phyloP scores from a whole-genome alignment of 2,888 invertebrate species.

The Zeuzera pyrina region DNA sequence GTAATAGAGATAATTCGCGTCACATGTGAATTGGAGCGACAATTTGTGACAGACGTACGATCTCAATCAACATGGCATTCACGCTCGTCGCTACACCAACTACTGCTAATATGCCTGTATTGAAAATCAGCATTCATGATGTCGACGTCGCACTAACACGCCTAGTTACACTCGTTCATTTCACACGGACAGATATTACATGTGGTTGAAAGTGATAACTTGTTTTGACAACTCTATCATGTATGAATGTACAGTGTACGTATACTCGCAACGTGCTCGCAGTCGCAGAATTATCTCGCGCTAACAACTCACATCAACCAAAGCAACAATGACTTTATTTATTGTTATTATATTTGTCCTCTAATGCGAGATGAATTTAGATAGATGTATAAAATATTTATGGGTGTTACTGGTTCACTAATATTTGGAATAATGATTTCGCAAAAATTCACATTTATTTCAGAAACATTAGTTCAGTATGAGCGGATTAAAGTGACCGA shows the following conservation, averaged over 20 bases:
- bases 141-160: slow-evolving; percentile 27
- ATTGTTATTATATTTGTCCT: no score
- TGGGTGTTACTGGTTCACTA: no score
- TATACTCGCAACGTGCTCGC: slow-evolving; percentile 3
- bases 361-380: not conserved
- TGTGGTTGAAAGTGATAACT: slow-evolving; percentile 29
- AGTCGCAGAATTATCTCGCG: no score
- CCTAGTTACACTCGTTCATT: slow-evolving; percentile 44
- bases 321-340: no score
- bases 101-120: slow-evolving; percentile 53
- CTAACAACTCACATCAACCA: no score
- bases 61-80: slow-evolving; percentile 62
- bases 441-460: slow-evolving; percentile 1
- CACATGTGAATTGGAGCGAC: slow-evolving; percentile 60
- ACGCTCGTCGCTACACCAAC: slow-evolving; percentile 55
- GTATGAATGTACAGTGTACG: slow-evolving; percentile 1
- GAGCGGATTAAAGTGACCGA: slow-evolving; percentile 18
- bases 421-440: no score
- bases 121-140: slow-evolving; percentile 58
- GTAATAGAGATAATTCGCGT: slow-evolving; percentile 34
- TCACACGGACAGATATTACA: slow-evolving; percentile 27
- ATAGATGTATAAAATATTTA: no score
- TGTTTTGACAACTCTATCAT: slow-evolving; percentile 19
- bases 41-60: slow-evolving; percentile 59
- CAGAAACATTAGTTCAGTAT: slow-evolving; percentile 20